These are phyloP conservation scores for Chironomus striatipennis DNA, from an alignment of 1,140 invertebrate genomes.

Conservation along the genomic window DNA sequence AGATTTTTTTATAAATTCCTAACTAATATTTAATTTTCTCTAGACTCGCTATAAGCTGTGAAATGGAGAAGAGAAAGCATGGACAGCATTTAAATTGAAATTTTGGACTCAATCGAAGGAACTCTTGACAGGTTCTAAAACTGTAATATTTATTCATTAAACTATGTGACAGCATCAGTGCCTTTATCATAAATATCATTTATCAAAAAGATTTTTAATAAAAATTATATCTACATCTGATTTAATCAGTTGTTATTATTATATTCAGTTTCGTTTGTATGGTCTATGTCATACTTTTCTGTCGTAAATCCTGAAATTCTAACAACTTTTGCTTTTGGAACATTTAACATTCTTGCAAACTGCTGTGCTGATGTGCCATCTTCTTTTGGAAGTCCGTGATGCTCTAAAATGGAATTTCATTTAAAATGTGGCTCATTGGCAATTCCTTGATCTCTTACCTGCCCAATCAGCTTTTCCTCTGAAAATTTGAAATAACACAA, in stretches of 20 bases:
- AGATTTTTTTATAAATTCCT: neutral
- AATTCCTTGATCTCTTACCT: neutral
- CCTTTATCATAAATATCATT: neutral
- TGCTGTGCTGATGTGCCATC: constrained; percentile 31
- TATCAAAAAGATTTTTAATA: neutral
- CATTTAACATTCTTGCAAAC: constrained; percentile 35
- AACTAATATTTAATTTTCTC: neutral
- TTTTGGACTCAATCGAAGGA: neutral
- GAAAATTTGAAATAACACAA: constrained; percentile 47
- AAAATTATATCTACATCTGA: neutral
- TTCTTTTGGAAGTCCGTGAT: neutral
- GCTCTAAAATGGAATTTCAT: neutral
- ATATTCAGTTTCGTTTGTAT: constrained; percentile 21
- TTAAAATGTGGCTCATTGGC: neutral
- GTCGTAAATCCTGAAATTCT: constrained; percentile 35
- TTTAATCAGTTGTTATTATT: no score
- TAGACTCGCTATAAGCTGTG: constrained; percentile 9
- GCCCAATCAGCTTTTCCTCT: constrained; percentile 54
- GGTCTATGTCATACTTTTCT: constrained; percentile 36
- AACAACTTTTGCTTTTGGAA: constrained; percentile 38
- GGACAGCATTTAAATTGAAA: neutral
- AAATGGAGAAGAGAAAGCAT: constrained; percentile 19
- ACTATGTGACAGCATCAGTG: constrained; percentile 1
- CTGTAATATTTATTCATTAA: constrained; percentile 9
- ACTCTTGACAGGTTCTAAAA: neutral